Evolutionary conservation across 1,140 invertebrate genomes (phyloP).

Genomic region (Batillaria attramentaria): DNA sequence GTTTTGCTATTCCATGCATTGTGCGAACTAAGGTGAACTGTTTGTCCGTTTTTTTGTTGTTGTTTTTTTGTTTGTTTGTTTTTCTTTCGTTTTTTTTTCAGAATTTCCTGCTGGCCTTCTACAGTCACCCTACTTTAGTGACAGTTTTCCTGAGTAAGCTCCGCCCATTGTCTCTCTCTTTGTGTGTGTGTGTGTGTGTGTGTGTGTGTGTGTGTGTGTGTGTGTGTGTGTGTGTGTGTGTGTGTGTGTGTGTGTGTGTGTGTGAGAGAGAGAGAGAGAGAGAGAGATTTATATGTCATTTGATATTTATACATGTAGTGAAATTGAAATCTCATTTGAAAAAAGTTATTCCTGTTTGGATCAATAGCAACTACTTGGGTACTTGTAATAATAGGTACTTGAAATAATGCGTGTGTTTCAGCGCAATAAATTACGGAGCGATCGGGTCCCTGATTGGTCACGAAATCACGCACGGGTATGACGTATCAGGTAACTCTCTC

Average conservation of each 20-base stretch:
- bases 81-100: slow-evolving; percentile 43
- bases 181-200: too few species aligned
- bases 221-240: not conserved
- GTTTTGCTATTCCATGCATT: too few species aligned
- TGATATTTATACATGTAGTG: not conserved
- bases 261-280: not conserved
- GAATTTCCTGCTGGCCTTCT: slow-evolving; percentile 78
- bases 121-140: slow-evolving; percentile 76
- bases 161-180: not conserved
- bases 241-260: not conserved
- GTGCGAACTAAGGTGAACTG: too few species aligned
- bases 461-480: slow-evolving; percentile 77
- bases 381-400: too few species aligned
- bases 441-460: slow-evolving; percentile 78
- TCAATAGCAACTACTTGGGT: too few species aligned
- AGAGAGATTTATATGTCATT: not conserved
- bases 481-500: slow-evolving; percentile 71
- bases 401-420: slow-evolving; percentile 48
- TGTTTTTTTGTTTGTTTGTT: too few species aligned
- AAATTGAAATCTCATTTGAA: not conserved
- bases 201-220: not conserved
- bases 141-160: slow-evolving; percentile 73
- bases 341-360: too few species aligned
- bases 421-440: slow-evolving; percentile 77
- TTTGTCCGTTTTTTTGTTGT: too few species aligned